Conservation (phyloP, 37 sponge, comb jelly and placozoan species). For the Amphimedon queenslandica region DNA sequence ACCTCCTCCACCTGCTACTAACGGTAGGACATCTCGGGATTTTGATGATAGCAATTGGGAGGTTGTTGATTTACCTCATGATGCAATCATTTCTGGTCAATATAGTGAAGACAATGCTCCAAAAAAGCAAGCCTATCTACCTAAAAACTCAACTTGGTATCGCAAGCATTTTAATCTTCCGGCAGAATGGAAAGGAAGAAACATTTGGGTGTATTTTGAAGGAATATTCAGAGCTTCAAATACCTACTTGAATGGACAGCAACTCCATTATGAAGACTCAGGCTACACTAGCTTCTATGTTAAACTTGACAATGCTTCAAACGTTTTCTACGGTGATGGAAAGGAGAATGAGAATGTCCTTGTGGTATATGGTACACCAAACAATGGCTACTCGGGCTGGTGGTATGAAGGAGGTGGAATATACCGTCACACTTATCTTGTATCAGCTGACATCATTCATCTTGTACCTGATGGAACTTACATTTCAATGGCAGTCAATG, state of each 20-base stretch:
- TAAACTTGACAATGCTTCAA: slow-evolving; percentile 37
- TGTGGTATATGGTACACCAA: slow-evolving; percentile 31
- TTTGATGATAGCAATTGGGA: slow-evolving; percentile 50
- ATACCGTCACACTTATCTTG: slow-evolving; percentile 26
- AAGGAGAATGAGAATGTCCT: slow-evolving; percentile 50
- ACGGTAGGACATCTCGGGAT: slow-evolving; percentile 21
- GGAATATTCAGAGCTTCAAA: slow-evolving; percentile 40
- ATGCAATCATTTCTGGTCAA: slow-evolving; percentile 30
- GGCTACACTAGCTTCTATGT: slow-evolving; percentile 59
- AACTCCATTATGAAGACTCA: too few relatives aligned
- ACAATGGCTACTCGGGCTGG: slow-evolving; percentile 15
- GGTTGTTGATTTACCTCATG: slow-evolving; percentile 49
- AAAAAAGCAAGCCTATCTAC: slow-evolving; percentile 25
- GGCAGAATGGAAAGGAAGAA: slow-evolving; percentile 35
- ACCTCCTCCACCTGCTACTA: slow-evolving; percentile 22
- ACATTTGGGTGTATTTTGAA: slow-evolving; percentile 54
- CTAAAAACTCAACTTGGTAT: slow-evolving; percentile 46
- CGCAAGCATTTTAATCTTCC: slow-evolving; percentile 61
- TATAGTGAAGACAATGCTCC: slow-evolving; percentile 1
- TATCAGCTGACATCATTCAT: background rate
- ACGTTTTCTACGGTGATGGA: slow-evolving; percentile 33
- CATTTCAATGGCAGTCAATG: slow-evolving; percentile 1
- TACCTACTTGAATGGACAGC: slow-evolving; percentile 29
- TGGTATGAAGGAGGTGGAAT: slow-evolving; percentile 43
- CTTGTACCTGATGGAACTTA: slow-evolving; percentile 9